Evolutionary conservation across 2,113 vertebrate genomes (phyloP).

Genomic region (Ceratotherium simum): DNA sequence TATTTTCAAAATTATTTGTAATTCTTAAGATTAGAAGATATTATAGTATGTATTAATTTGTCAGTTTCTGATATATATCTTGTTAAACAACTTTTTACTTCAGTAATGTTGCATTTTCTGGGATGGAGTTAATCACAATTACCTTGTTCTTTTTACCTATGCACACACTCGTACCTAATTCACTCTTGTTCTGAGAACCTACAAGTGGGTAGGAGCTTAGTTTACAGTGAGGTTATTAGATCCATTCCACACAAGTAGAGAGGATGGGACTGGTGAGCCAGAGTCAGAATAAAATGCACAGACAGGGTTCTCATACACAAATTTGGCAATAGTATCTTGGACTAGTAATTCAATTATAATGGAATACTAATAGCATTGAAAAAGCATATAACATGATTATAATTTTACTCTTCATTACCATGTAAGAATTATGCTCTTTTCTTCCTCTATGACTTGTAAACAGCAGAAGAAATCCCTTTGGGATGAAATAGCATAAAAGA

Average conservation of each 20-base stretch:
- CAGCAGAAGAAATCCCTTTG: neutral
- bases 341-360: conserved; percentile 24
- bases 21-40: conserved; percentile 19
- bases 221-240: neutral
- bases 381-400: neutral
- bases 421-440: neutral
- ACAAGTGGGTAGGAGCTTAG: neutral
- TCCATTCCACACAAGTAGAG: neutral
- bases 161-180: no score
- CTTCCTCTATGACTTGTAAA: neutral
- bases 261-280: neutral
- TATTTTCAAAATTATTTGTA: neutral
- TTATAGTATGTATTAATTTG: neutral
- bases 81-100: neutral
- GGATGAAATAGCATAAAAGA: neutral
- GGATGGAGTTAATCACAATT: neutral
- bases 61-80: neutral
- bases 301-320: neutral
- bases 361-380: neutral
- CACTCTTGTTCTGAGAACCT: neutral
- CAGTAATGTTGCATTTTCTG: neutral
- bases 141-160: no score
- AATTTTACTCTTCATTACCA: neutral
- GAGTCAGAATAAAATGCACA: neutral
- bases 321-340: neutral